Base-by-base conservation (phyloP, 1,140 invertebrate species). In the Brachionus manjavacas region DNA sequence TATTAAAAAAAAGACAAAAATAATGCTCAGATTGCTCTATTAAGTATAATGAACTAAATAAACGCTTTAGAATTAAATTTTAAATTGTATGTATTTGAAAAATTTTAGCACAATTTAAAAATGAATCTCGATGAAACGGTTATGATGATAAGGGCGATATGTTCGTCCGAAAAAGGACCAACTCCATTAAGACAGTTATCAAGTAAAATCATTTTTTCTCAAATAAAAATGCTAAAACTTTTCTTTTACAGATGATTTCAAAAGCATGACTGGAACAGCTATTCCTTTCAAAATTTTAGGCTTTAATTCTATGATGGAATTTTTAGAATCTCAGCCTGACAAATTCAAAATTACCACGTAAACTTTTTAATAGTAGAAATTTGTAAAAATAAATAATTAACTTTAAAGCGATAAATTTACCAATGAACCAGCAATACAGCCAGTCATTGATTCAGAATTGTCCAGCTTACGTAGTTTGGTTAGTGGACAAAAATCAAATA, bases 121-220 rank as follows among this genome's bases (percentile, higher is more conserved):
- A 80, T 80, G 76, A 25, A 80, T 60, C 49, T 80, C 41, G 55
- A 64, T 20, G 76, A 80, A 31, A 31, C 39, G 6, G 28, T 52
- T 16, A 80, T 81, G 79, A 25, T 81, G 25, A 60, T 81, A 12
- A 81, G 79, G 35, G 79, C 79, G n/a, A 39, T 81, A 1, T 68
- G 31, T 11, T 41, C 79, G 6, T 39, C 79, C 25, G 60, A 64
- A n/a, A 81, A 81, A 35, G 35, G 41, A 20, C 35, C 79, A 23
- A 64, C 35, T 43, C 14, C 20, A 35, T 14, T 81, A 7, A 41
- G 64, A 64, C 46, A 81, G 25, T n/a, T 81, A 35, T 16, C 16
- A 28, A 35, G 78, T 80, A 52, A 80, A 43, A 23, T 55, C 2
- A 4, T 12, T 23, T 64, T 14, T 1, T 35, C 4, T 35, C 4